phyloP scores from a whole-genome alignment of 2,113 vertebrate genomes.

The Macrotus californicus region DNA sequence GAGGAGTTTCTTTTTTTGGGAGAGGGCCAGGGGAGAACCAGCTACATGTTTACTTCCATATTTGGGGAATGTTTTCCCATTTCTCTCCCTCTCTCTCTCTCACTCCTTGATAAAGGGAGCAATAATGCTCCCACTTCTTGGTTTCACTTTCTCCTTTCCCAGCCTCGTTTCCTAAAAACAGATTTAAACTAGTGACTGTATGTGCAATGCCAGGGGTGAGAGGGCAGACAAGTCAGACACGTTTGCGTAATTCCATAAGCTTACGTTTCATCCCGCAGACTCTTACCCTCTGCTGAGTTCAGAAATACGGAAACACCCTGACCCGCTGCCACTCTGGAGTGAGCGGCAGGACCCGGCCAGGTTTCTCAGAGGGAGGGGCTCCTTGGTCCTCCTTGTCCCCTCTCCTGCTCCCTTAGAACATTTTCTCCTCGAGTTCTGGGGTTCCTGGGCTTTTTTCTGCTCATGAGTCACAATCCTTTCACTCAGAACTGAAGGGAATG shows the following conservation, averaged over 20 bases:
- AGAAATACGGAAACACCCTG: background rate
- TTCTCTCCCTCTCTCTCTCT: background rate
- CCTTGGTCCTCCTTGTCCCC: background rate
- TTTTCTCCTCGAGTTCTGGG: background rate
- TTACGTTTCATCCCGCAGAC: background rate
- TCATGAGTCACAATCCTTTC: background rate
- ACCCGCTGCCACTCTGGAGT: accelerated
- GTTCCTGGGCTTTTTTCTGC: background rate
- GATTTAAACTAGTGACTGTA: background rate
- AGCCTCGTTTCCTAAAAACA: background rate
- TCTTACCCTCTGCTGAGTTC: background rate
- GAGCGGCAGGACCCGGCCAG: background rate
- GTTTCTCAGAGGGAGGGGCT: background rate
- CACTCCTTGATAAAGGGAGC: background rate
- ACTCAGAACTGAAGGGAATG: background rate
- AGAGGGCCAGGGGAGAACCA: background rate
- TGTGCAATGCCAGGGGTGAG: background rate
- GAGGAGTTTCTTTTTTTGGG: background rate
- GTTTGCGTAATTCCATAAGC: background rate
- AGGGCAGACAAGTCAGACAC: background rate
- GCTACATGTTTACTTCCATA: background rate
- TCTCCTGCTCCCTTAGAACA: background rate
- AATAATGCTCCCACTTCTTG: background rate
- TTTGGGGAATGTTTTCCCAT: background rate
- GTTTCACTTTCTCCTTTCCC: conserved; percentile 20